These are phyloP conservation scores for Lacerta bilineata DNA, from an alignment of 2,797 vertebrate genomes.

Conservation along the genomic window DNA sequence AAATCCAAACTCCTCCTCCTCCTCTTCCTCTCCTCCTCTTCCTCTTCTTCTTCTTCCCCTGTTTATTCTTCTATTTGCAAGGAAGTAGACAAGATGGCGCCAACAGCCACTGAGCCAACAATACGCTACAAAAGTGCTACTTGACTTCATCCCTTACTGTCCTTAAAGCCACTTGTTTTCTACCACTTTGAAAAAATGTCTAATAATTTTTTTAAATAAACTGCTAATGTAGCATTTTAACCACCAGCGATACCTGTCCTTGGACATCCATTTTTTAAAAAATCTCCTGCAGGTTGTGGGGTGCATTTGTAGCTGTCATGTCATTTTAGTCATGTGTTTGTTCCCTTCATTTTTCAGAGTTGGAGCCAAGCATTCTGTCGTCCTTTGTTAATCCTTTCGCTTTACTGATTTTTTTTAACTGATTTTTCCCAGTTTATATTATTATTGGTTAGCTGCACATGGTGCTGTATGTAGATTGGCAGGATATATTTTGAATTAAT, in stretches of 20 bases:
- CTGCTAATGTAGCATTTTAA: neutral
- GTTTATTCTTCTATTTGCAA: too few relatives aligned
- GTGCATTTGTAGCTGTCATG: too few relatives aligned
- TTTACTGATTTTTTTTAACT: neutral
- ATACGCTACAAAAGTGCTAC: neutral
- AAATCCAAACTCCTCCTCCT: too few relatives aligned
- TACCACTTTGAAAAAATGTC: neutral
- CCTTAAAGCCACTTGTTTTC: neutral
- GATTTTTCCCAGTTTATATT: neutral
- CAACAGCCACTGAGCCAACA: neutral
- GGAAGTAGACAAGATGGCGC: neutral
- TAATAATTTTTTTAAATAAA: neutral
- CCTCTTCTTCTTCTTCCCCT: too few relatives aligned
- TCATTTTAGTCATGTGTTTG: neutral
- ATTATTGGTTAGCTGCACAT: neutral
- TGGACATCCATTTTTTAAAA: neutral
- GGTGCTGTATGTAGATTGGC: neutral
- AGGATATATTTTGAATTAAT: neutral
- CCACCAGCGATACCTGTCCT: neutral
- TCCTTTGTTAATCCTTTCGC: neutral
- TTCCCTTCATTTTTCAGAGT: neutral
- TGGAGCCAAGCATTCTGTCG: neutral
- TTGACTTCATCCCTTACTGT: neutral
- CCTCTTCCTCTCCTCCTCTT: too few relatives aligned
- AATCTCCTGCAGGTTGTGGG: neutral